Evolutionary conservation across 2,888 invertebrate species (phyloP).

Genomic region (Acronicta alni): DNA sequence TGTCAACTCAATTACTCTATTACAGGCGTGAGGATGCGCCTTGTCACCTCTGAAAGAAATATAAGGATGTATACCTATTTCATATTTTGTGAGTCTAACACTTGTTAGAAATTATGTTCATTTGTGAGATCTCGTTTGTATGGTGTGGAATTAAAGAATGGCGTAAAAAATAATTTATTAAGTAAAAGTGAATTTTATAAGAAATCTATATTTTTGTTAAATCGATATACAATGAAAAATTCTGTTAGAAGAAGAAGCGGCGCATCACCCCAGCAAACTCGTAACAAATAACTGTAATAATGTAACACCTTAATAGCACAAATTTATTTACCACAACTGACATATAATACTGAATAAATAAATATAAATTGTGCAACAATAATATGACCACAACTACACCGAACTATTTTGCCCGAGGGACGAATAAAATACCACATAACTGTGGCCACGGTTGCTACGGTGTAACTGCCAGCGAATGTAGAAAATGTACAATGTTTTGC

Average conservation of each 20-base stretch:
- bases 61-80: conserved; percentile 56
- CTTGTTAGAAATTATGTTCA: not conserved
- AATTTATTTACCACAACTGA: conserved; percentile 9
- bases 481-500: conserved; percentile 26
- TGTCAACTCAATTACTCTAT: conserved; percentile 84
- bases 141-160: too few relatives aligned
- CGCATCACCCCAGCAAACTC: too few relatives aligned
- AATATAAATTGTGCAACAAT: conserved; percentile 39
- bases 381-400: conserved; percentile 42
- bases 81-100: not conserved
- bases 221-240: too few relatives aligned
- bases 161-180: too few relatives aligned
- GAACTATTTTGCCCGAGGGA: conserved; percentile 53
- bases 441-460: conserved; percentile 30
- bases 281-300: not conserved
- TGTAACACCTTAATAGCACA: not conserved
- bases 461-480: conserved; percentile 33
- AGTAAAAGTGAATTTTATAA: too few relatives aligned
- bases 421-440: conserved; percentile 40
- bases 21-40: conserved; percentile 64
- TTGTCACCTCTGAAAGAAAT: conserved; percentile 49
- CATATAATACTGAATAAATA: conserved; percentile 39
- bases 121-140: too few relatives aligned
- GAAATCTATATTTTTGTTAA: too few relatives aligned
- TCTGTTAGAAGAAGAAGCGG: too few relatives aligned